phyloP scores from a whole-genome alignment of 2,888 invertebrate genomes.

The Pasiphila rectangulata region DNA sequence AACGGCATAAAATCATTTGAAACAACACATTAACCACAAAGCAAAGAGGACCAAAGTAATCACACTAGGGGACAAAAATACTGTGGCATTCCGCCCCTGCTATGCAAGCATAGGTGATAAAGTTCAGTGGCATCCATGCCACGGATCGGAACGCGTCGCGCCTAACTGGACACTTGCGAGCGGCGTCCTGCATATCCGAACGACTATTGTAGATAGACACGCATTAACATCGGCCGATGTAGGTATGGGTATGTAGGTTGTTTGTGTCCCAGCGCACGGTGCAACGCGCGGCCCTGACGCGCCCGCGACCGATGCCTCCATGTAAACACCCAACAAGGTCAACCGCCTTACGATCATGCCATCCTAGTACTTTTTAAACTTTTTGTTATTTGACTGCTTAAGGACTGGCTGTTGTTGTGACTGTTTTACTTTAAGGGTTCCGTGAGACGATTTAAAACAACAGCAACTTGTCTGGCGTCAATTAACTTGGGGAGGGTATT shows the following conservation, averaged over 20 bases:
- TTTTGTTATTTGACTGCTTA: slow-evolving; percentile 36
- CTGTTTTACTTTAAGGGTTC: neutral
- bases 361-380: slow-evolving; percentile 47
- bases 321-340: slow-evolving; percentile 75
- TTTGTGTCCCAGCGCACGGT: slow-evolving; percentile 63
- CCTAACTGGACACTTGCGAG: slow-evolving; percentile 64
- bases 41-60: neutral
- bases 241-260: slow-evolving; percentile 64
- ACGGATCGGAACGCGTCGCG: slow-evolving; percentile 49
- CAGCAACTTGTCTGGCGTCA: too few relatives aligned
- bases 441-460: neutral
- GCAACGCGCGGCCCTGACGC: slow-evolving; percentile 72
- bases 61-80: too few relatives aligned
- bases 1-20: too few relatives aligned
- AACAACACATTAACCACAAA: too few relatives aligned
- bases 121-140: slow-evolving; percentile 64
- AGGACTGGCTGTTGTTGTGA: slow-evolving; percentile 13
- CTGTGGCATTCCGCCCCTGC: neutral
- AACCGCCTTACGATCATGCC: slow-evolving; percentile 57
- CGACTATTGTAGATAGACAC: slow-evolving; percentile 56
- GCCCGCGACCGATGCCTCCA: slow-evolving; percentile 62
- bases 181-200: slow-evolving; percentile 70
- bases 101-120: slow-evolving; percentile 33
- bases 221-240: slow-evolving; percentile 43
- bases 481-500: too few relatives aligned